Conservation (phyloP, 2,797 vertebrate genomes). For the Phrynocephalus vlangalii region DNA sequence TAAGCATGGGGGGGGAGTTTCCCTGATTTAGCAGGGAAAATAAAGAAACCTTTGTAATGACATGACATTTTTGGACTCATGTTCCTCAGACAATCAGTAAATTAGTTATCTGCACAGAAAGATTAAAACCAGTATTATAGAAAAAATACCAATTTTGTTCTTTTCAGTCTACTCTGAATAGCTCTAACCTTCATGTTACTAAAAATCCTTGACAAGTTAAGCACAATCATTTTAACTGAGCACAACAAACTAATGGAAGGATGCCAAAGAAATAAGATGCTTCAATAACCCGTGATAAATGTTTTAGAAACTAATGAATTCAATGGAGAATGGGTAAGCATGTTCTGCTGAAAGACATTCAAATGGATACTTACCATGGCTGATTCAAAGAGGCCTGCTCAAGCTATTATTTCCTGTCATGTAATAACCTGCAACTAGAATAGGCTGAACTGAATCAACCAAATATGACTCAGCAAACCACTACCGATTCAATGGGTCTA, state of each 20-base stretch:
- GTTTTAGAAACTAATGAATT: slow-evolving; percentile 63
- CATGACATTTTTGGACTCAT: slow-evolving; percentile 25
- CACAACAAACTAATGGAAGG: slow-evolving; percentile 44
- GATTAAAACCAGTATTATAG: slow-evolving; percentile 57
- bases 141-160: slow-evolving; percentile 57
- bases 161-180: slow-evolving; percentile 62
- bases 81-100: slow-evolving; percentile 13
- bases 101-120: slow-evolving; percentile 67
- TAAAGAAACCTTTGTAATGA: slow-evolving; percentile 61
- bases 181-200: slow-evolving; percentile 48
- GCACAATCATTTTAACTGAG: slow-evolving; percentile 51
- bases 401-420: too few relatives aligned
- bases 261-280: slow-evolving; percentile 29
- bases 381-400: too few relatives aligned
- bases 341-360: slow-evolving; percentile 61
- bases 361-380: slow-evolving; percentile 16
- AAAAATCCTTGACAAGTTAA: slow-evolving; percentile 48
- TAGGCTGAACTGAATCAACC: too few relatives aligned
- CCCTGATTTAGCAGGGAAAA: slow-evolving; percentile 65
- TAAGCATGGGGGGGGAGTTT: slow-evolving; percentile 19
- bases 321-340: slow-evolving; percentile 61
- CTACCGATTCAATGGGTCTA: too few relatives aligned
- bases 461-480: too few relatives aligned
- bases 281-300: slow-evolving; percentile 1
- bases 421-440: too few relatives aligned